Base-by-base conservation (phyloP, 2,888 invertebrate genomes). In the Drosophila rellima region DNA sequence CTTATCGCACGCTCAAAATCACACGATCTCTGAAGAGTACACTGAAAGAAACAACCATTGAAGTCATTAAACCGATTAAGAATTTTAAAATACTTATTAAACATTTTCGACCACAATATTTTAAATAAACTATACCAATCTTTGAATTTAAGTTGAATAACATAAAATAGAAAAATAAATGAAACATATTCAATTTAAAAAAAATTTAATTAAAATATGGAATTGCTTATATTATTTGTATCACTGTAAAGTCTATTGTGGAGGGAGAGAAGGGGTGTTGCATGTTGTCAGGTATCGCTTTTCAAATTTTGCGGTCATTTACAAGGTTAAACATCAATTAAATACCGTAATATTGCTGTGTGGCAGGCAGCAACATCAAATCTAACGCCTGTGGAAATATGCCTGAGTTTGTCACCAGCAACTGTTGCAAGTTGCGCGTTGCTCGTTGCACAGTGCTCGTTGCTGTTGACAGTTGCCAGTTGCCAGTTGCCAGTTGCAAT, bases 261-360 rank as follows among this genome's bases (percentile, higher is more conserved):
- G 35, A 20, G 17, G 29, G 11, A 45, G 23, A 52, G 67, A 52
- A 55, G 64, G 66, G 65, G 61, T 39, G 40, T 78, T 74, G 78
- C 75, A 73, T 73, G 78, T 69, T 73, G 74, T 61, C 37, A 60
- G 60, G 65, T 70, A 72, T 80, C 57, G 69, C 54, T 70, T 75
- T 80, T 74, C 77, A 61, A 54, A 48, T 40, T 35, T 35, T 35
- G 44, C 66, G 57, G 56, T 54, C 57, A 60, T 50, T 68, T 62
- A 76, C 89, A 86, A 89, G 89, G 85, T 89, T 84, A 84, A 80
- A 82, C 89, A 86, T 86, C 85, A 86, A 85, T 85, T 89, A 85
- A 87, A 89, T 87, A 82, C 74, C 70, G 80, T 80, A 76, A 75
- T 73, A 56, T 48, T 47, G 48, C 40, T 47, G 42, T 45, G 52